phyloP scores from a whole-genome alignment of 2,797 vertebrate species.

The Oreonectes daqikongensis region DNA sequence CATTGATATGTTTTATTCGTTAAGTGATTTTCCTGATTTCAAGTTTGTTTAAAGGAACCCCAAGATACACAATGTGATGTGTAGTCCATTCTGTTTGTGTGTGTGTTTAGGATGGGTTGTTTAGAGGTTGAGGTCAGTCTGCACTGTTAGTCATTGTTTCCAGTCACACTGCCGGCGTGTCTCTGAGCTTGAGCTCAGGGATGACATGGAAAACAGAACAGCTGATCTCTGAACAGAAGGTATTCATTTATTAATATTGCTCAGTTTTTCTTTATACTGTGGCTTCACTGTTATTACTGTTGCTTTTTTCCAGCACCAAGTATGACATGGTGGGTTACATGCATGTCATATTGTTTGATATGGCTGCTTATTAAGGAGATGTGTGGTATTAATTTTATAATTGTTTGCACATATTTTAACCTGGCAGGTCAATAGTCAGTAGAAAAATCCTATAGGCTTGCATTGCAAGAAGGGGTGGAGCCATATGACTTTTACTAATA shows the following conservation, averaged over 20 bases:
- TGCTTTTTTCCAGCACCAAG: neutral
- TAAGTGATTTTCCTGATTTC: neutral
- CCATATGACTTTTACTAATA: no score
- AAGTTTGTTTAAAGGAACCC: neutral
- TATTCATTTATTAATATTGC: conserved; percentile 27
- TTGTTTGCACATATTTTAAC: neutral
- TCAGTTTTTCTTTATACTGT: neutral
- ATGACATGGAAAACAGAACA: conserved; percentile 53
- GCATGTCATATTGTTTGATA: neutral
- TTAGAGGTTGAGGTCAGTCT: conserved; percentile 35
- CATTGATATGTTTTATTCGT: neutral
- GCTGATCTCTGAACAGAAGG: conserved; percentile 52
- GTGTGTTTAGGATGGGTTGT: conserved; percentile 53
- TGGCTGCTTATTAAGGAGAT: neutral
- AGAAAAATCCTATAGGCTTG: no score
- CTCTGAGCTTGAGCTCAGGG: conserved; percentile 43
- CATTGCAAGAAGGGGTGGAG: no score
- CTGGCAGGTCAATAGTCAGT: neutral
- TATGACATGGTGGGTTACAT: neutral
- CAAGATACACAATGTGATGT: neutral
- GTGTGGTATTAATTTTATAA: neutral
- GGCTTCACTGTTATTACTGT: neutral
- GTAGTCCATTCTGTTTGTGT: conserved; percentile 2
- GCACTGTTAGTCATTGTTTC: conserved; percentile 50
- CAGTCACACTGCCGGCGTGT: conserved; percentile 33